Conservation (phyloP, 2,113 vertebrate genomes). For the Machaerirhynchus nigripectus region DNA sequence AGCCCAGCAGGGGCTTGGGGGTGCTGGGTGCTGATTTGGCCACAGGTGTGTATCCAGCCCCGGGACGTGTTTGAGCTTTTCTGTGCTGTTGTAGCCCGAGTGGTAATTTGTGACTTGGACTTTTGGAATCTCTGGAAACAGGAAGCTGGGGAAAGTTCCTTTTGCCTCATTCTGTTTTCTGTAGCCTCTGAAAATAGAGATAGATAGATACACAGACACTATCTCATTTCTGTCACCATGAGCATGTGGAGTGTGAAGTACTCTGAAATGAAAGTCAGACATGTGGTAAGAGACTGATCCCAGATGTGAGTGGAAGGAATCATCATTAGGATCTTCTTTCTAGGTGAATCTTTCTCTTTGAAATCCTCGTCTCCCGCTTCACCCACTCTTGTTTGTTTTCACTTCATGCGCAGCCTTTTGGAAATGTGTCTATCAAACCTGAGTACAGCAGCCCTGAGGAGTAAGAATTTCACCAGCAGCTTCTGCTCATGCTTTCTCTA, state of each 20-base stretch:
- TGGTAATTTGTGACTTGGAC: neutral
- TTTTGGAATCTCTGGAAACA: neutral
- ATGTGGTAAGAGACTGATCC: neutral
- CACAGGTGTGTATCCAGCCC: fast-evolving
- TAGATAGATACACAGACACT: too few species aligned
- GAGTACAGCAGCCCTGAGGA: neutral
- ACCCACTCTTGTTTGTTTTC: neutral
- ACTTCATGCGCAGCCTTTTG: neutral
- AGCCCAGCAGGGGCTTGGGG: neutral
- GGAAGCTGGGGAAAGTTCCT: neutral
- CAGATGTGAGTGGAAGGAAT: neutral
- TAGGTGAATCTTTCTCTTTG: neutral
- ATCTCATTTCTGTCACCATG: neutral
- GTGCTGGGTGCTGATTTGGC: neutral
- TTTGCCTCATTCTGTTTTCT: neutral
- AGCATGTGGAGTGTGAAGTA: neutral
- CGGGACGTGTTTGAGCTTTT: too few species aligned
- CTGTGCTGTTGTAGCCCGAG: neutral
- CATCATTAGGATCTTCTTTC: neutral
- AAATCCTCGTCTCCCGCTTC: neutral
- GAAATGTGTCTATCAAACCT: neutral
- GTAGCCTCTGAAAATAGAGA: neutral
- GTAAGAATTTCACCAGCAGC: neutral
- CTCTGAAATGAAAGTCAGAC: neutral
- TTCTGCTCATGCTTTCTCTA: neutral